Evolutionary conservation across 2,113 vertebrate species (phyloP), one percentile per base, ranked within the genome.

Genomic region (Psammodynastes pulverulentus): DNA sequence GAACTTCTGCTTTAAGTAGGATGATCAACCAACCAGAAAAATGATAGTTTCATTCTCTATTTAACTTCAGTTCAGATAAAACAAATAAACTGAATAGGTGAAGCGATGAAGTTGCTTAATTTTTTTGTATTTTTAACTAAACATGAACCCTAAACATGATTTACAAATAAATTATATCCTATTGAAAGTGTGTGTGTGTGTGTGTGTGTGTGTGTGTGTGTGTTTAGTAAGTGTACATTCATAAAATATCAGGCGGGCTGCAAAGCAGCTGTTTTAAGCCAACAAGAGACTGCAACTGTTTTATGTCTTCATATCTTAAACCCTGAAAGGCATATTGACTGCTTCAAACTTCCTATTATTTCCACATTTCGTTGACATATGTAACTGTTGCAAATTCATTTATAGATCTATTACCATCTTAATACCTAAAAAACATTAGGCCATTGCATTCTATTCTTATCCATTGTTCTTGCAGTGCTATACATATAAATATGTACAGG

Each of bases 1-100:
- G 84, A 92, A 92, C 92, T 91, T 94, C 93, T 93, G 86, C 88
- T 90, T 91, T 90, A 34, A 92, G 3, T 62, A 34, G 19, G 8
- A 12, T 13, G 84, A 87, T 67, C 58, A 92, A 84, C 26, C 79
- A 43, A 88, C 13, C 9, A 79, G 29, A 88, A 34, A 62, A n/a
- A 26, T 62, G 45, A 79, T 79, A 45, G 2, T 67, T 24, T 56
- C 10, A 88, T 54, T 23, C 52, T 54, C 19, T 39, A 88, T 86
- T 51, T 86, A 87, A 87, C 48, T 29, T 23, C 62, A 90, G 48
- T 21, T 51, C 34, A 79, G 72, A 39, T 39, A 79, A 79, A 79
- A 39, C 34, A 39, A 39, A 79, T 79, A 21, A 17, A 43, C 34
- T 79, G 34, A 79, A 43, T 79, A 79, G 6, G 67, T 79, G 67